Conservation (phyloP, 2,797 vertebrate genomes). For the Philypnodon macrostomus region DNA sequence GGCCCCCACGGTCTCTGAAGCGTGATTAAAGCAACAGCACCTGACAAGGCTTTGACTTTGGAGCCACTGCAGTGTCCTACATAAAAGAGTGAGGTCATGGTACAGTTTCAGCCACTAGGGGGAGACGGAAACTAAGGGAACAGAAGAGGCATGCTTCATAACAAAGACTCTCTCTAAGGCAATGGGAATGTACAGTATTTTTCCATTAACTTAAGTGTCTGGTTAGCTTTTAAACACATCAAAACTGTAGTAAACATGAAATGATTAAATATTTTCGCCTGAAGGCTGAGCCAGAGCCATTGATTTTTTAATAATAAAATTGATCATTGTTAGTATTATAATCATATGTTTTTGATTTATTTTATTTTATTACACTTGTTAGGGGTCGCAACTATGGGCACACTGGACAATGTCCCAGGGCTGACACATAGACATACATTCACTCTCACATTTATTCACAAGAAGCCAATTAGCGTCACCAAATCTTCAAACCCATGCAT, state of each 20-base stretch:
- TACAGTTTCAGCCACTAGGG: constrained; percentile 53
- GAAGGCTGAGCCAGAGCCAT: too few relatives aligned
- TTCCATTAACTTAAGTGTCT: constrained; percentile 25
- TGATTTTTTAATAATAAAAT: too few relatives aligned
- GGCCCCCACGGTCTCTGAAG: constrained; percentile 19
- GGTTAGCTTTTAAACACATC: neutral
- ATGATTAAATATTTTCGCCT: too few relatives aligned
- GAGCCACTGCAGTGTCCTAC: constrained; percentile 65
- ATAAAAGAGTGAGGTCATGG: constrained; percentile 18
- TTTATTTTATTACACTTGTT: too few relatives aligned
- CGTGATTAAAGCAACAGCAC: constrained; percentile 34
- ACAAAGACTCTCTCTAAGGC: constrained; percentile 21
- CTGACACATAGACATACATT: too few relatives aligned
- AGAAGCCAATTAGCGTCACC: too few relatives aligned
- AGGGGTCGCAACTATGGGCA: too few relatives aligned
- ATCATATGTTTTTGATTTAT: neutral
- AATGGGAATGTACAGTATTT: constrained; percentile 14
- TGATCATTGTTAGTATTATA: neutral
- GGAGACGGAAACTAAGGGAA: constrained; percentile 39
- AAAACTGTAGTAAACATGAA: neutral
- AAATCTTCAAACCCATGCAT: too few relatives aligned
- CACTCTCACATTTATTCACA: too few relatives aligned
- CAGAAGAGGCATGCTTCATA: neutral
- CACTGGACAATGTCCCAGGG: too few relatives aligned
- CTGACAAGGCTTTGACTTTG: constrained; percentile 52